Base-by-base conservation (phyloP, 2,113 vertebrate genomes). In the Ramphastos sulfuratus region DNA sequence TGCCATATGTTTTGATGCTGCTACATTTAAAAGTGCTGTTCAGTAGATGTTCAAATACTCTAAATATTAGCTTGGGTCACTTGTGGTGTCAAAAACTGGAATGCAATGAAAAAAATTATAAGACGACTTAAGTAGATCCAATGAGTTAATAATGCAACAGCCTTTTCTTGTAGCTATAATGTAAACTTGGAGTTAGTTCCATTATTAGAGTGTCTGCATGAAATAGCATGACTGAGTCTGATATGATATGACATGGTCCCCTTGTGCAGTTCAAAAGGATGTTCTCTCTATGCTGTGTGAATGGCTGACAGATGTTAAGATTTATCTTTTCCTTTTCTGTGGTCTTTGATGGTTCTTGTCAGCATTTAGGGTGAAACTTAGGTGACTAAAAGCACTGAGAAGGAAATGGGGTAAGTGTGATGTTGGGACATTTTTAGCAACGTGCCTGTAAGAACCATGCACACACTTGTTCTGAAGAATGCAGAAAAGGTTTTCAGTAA, bases 401-500 rank as follows among this genome's bases (percentile, higher is more conserved):
- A 82, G 56, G 83, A 89, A 73, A 67, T 56, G 21, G 70, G 31
- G 61, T 35, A 48, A 35, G 64, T 64, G 90, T 61, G 91, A 85
- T 92, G 55, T 42, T 54, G 23, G 65, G 81, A 88, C 74, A 92
- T 88, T 82, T 94, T 80, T 93, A 80, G 89, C 79, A 73, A 85
- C 71, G 63, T 80, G 82, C 30, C 67, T 37, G 31, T 39, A 48
- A 66, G 72, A 73, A 37, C 73, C 10, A 31, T 3, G 5, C 15
- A 5, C 25, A 52, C n/a, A 20, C 80, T 77, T 92, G 59, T 77
- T 59, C 15, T 37, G 70, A 89, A 92, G 82, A 94, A 94, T 91
- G 71, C 70, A 93, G 95, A 91, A 86, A 70, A 91, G 80, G 81
- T 91, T 96, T 96, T 93, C 93, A 95, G 85, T 85, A 95, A 95